Evolutionary conservation across 2,113 vertebrate species (phyloP), one percentile per base, ranked within the genome.

Genomic region (Boulengeromyrus knoepffleri): DNA sequence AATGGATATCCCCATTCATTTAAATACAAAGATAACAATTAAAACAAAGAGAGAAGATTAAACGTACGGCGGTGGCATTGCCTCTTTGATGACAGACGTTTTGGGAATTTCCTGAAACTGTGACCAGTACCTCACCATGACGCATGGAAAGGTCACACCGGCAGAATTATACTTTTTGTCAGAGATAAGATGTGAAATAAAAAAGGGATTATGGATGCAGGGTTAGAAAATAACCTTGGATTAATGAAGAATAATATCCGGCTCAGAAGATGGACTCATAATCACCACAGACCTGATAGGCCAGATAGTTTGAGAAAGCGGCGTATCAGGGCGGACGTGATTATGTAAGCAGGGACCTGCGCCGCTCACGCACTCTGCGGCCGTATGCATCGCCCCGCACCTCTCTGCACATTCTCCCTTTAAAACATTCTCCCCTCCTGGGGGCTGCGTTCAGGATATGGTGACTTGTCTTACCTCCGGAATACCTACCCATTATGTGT

Each of bases 231-330:
- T 91, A 88, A 84, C 31, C 77, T 74, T 84, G 89, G 90, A 90
- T 89, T 91, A 88, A 86, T 42, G 84, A 80, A n/a, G 88, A 90
- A 42, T 91, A 91, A 92, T 91, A 45, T 89, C 80, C 91, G 24
- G 50, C 85, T 89, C 89, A 50, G 24, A 70, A 46, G 46, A 27
- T 86, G 12, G 85, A 89, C 89, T 89, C 86, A 89, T 90, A 90
- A 89, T 24, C 88, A 6, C 86, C 50, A 52, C 13, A n/a, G 27
- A 89, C 90, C 83, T 90, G 91, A 90, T 90, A 12, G 62, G 27
- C 62, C 62, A 31, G 62, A 70, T 88, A 83, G 88, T 90, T 90
- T 90, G 89, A 77, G 86, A 47, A 62, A 70, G 70, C 5, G 0
- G 1, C 5, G 70, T 39, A 36, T 39, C 13, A 39, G 70, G 70